A percentile compares a stretch with the other conserved stretches of the same genome.
Evolutionary conservation across 2,113 vertebrate genomes (phyloP).

Genomic region (Ammodytes marinus): DNA sequence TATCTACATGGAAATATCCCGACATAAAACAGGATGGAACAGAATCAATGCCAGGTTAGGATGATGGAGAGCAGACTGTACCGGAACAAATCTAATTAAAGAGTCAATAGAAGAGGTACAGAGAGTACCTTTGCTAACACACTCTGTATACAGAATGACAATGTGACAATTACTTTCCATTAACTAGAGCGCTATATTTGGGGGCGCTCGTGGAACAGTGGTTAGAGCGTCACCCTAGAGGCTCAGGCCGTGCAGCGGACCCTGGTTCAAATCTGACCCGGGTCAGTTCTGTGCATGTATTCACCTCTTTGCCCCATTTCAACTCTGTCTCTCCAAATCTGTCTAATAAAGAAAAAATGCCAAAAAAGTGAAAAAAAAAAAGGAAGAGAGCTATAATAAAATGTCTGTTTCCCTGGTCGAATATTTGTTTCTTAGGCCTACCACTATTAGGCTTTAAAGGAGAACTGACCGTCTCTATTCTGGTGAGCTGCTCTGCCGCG

Average conservation of each 20-base stretch:
- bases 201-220: no score
- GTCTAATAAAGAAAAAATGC: no score
- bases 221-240: no score
- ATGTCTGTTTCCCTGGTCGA: background rate
- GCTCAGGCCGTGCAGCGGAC: no score
- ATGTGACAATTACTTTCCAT: background rate
- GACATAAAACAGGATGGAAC: background rate
- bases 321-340: no score
- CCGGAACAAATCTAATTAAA: background rate
- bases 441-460: background rate
- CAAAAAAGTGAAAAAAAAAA: no score
- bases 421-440: background rate
- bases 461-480: slow-evolving; percentile 88
- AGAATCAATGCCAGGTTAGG: background rate
- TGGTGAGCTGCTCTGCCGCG: slow-evolving; percentile 92
- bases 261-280: no score
- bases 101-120: slow-evolving; percentile 4
- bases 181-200: no score
- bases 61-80: background rate
- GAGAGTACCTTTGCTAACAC: background rate
- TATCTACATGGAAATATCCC: background rate
- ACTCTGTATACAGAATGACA: background rate
- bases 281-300: no score
- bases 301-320: no score
- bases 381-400: background rate